A percentile compares a stretch with the other conserved stretches of the same genome.
phyloP scores from a whole-genome alignment of 2,888 invertebrate species.

The Smittia aterrima region DNA sequence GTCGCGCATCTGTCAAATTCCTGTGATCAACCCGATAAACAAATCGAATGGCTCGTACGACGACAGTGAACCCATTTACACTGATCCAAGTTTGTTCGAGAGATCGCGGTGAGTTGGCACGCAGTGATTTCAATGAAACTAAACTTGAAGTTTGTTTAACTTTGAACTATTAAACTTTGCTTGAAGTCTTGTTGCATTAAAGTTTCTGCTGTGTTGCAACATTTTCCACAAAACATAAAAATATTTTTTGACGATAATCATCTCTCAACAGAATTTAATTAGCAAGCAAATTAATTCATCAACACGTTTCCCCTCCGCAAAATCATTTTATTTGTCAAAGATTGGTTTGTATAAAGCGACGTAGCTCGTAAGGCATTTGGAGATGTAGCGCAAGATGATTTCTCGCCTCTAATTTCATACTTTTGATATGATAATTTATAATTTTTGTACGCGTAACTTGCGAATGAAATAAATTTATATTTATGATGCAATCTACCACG shows the following conservation, averaged over 20 bases:
- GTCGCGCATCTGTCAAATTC: constrained; percentile 55
- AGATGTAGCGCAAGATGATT: neutral
- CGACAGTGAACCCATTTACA: constrained; percentile 90
- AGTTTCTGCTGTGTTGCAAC: neutral
- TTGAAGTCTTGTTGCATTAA: neutral
- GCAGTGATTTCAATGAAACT: neutral
- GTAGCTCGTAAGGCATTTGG: neutral
- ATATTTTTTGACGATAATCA: neutral
- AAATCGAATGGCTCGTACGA: constrained; percentile 63
- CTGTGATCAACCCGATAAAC: constrained; percentile 56
- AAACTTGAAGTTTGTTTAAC: neutral
- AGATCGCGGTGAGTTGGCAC: constrained; percentile 62
- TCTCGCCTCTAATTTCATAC: too few relatives aligned
- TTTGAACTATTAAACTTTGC: neutral
- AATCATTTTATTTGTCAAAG: constrained; percentile 10
- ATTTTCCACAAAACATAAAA: neutral
- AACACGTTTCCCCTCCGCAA: neutral
- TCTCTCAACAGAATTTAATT: constrained; percentile 28
- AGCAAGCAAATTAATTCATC: constrained; percentile 4
- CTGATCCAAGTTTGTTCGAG: constrained; percentile 87
- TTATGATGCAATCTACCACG: constrained; percentile 8
- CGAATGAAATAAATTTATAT: constrained; percentile 13
- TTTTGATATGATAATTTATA: too few relatives aligned
- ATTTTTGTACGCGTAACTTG: neutral
- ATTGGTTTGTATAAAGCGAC: constrained; percentile 36